phyloP scores from a whole-genome alignment of 2,113 vertebrate species.

The Platichthys flesus region DNA sequence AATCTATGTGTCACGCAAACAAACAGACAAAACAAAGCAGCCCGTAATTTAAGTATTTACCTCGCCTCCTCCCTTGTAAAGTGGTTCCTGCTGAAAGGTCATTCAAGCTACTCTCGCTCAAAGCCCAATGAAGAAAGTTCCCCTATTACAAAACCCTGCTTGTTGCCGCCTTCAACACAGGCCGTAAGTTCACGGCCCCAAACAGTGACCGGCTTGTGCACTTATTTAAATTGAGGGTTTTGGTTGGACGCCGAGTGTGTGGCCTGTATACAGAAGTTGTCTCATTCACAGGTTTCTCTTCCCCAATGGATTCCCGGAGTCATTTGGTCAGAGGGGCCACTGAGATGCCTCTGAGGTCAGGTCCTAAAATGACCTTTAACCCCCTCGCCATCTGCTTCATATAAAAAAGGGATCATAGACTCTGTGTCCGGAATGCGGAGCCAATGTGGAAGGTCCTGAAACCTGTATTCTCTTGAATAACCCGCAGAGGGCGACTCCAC shows the following conservation, averaged over 20 bases:
- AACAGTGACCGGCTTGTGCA: slow-evolving; percentile 69
- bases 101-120: slow-evolving; percentile 1
- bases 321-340: not conserved
- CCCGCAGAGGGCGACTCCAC: no score
- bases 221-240: slow-evolving; percentile 57
- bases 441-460: no score
- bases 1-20: not conserved
- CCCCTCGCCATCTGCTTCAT: slow-evolving; percentile 29
- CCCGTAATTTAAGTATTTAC: not conserved
- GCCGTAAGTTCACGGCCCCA: slow-evolving; percentile 43
- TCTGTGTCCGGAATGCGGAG: not conserved
- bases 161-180: slow-evolving; percentile 45
- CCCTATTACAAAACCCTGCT: slow-evolving; percentile 48
- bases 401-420: not conserved
- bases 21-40: not conserved
- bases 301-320: slow-evolving; percentile 48
- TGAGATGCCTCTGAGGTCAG: not conserved
- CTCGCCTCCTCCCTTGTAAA: not conserved
- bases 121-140: slow-evolving; percentile 16
- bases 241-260: slow-evolving; percentile 52
- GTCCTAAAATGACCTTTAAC: slow-evolving; percentile 23
- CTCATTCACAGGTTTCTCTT: slow-evolving; percentile 67
- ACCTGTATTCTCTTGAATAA: no score
- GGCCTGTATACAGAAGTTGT: slow-evolving; percentile 68
- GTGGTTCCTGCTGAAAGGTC: not conserved